phyloP scores from a whole-genome alignment of 1,140 invertebrate genomes.

The Heliconius nattereri region DNA sequence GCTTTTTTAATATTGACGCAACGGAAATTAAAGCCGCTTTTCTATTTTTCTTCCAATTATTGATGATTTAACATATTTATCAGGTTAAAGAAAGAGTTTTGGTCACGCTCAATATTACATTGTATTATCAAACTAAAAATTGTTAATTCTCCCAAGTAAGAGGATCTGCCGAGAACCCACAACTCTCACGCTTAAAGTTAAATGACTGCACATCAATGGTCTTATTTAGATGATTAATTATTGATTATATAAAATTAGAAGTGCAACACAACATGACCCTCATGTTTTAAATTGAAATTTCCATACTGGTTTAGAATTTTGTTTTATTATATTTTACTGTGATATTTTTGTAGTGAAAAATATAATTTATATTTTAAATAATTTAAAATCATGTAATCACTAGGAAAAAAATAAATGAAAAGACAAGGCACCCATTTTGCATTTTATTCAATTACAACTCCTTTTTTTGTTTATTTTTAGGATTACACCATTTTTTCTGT shows the following conservation, averaged over 20 bases:
- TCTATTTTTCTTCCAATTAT: background rate
- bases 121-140: too few relatives aligned
- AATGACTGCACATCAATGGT: too few relatives aligned
- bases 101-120: too few relatives aligned
- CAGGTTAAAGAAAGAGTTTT: too few relatives aligned
- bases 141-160: too few relatives aligned
- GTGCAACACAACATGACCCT: too few relatives aligned
- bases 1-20: background rate
- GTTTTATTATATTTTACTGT: background rate
- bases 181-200: too few relatives aligned
- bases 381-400: background rate
- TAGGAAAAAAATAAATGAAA: constrained; percentile 6
- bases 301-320: background rate
- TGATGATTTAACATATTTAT: background rate
- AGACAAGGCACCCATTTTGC: background rate
- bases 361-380: background rate
- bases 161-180: too few relatives aligned
- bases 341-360: background rate
- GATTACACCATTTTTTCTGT: constrained; percentile 13
- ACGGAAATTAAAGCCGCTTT: background rate
- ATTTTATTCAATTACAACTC: constrained; percentile 20
- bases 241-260: too few relatives aligned
- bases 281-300: too few relatives aligned
- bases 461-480: constrained; percentile 20
- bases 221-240: too few relatives aligned